Base-by-base conservation (phyloP, 1,140 invertebrate species). In the Anastrepha ludens region DNA sequence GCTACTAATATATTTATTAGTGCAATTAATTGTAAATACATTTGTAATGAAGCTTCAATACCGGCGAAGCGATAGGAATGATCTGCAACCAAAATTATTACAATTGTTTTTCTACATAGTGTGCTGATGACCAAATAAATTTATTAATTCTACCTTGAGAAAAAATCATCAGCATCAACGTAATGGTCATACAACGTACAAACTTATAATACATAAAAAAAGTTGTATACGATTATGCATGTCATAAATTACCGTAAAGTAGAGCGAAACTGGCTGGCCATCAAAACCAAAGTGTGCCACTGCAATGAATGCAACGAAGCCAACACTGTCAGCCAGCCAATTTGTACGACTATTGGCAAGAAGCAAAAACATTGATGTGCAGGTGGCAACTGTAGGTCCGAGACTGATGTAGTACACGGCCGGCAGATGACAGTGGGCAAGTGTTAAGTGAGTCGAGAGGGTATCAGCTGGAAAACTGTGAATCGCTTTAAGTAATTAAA, bases 241-340 rank as follows among this genome's bases (percentile, higher is more conserved):
- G 70, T 55, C 44, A 81, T 81, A 81, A 81, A 81, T 81, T 81
- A 81, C 47, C 74, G 44, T 81, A 81, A 81, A 81, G 47, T 81
- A 81, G 74, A 81, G 74, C 74, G 9, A 50, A 50, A 81, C 74
- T 81, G 41, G 74, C 47, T 81, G 74, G 17, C 74, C 74, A 81
- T 81, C 74, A 81, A 81, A 55, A 81, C 17, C 20, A 81, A 81
- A 81, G 47, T 81, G 55, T 55, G 74, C 74, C 47, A 81, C 44
- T 55, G 47, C 74, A 81, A 5, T 41, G 74, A 81, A 55, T 55
- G 44, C 74, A 55, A 81, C 74, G 7, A 74, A 3, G 67, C 39
- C 17, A 81, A 8, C 7, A 50, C 74, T 81, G 74, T 81, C 74
- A 81, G 74, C 20, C 44, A 50, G 47, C 44, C 47, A 81, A 81